These are phyloP conservation scores for Rhingia rostrata DNA, from an alignment of 2,888 invertebrate genomes.

Conservation along the genomic window DNA sequence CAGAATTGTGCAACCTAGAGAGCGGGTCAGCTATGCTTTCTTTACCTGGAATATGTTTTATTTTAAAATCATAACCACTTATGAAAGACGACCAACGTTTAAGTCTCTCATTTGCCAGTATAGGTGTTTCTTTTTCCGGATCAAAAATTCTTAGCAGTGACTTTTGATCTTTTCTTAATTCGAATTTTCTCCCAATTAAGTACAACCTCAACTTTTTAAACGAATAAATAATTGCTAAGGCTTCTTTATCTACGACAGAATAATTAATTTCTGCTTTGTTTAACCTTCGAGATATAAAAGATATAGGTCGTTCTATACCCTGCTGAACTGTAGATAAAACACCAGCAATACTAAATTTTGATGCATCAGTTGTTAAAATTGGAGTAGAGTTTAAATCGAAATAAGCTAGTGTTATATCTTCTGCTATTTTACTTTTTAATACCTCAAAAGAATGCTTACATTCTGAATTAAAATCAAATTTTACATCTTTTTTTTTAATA, in stretches of 20 bases:
- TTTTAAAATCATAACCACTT: constrained; percentile 28
- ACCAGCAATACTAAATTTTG: neutral
- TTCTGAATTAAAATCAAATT: constrained; percentile 76
- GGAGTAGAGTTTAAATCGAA: neutral
- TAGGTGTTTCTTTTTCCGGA: constrained; percentile 32
- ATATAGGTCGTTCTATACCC: too few relatives aligned
- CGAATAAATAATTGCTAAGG: constrained; percentile 5
- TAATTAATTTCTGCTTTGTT: too few relatives aligned
- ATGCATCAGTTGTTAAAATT: neutral
- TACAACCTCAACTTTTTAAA: constrained; percentile 4
- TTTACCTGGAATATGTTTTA: constrained; percentile 38
- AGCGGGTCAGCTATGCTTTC: neutral
- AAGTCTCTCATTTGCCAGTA: constrained; percentile 37
- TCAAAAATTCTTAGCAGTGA: constrained; percentile 48
- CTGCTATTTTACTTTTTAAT: constrained; percentile 75
- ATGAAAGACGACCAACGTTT: constrained; percentile 25
- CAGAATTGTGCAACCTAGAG: too few relatives aligned
- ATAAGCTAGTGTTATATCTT: constrained; percentile 8
- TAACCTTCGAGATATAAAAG: too few relatives aligned
- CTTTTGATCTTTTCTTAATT: constrained; percentile 17
- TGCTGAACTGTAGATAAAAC: too few relatives aligned
- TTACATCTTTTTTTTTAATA: constrained; percentile 60
- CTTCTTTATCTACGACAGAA: too few relatives aligned
- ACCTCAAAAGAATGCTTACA: constrained; percentile 77
- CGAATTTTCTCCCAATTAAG: constrained; percentile 1